Base-by-base conservation (phyloP, 2,888 invertebrate genomes). In the Azorinus chamasolen region DNA sequence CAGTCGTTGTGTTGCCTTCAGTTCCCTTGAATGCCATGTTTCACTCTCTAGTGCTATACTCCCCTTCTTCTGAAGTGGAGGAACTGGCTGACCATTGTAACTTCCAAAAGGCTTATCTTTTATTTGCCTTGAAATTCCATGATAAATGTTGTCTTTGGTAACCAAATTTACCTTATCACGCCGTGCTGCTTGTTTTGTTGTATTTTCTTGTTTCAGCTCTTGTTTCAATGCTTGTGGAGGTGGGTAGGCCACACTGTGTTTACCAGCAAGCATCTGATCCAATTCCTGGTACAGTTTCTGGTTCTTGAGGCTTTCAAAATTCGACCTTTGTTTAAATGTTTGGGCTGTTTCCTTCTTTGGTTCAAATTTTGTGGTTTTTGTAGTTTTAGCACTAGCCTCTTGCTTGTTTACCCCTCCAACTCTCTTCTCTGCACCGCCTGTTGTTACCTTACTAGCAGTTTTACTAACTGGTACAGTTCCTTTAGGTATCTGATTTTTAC, bases 261-360 rank as follows among this genome's bases (percentile, higher is more conserved):
- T 50, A 41, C 76, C 80, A 57, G 62, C 43, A 5, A 80, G 61
- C 73, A 76, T 76, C 8, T 46, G 70, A 63, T 80, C 76, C 12
- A 80, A 25, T n/a, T 73, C 66, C 27, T 76, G 64, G 59, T 70
- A 80, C 12, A 80, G 51, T 63, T 73, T 80, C 45, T 73, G 64
- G 55, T 76, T 80, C 43, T 80, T 59, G 39, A 59, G 43, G 58
- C 45, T 75, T 27, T 79, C 64, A 61, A 75, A 61, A 48, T 48
- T 64, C 10, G 54, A 54, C 64, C 62, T 69, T 14, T 72, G 64
- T 39, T 68, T 51, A 64, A 79, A 75, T 50, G 79, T 79, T 16
- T 16, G 32, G 10, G 59, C 48, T 14, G 50, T 39, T 8, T 18
- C 45, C 14, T 8, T 45, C 45, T 20, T 18, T 27, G 12, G 27